A percentile compares a stretch with the other conserved stretches of the same genome.
Conservation (phyloP, 2,888 invertebrate species). For the Nomada lathburiana region DNA sequence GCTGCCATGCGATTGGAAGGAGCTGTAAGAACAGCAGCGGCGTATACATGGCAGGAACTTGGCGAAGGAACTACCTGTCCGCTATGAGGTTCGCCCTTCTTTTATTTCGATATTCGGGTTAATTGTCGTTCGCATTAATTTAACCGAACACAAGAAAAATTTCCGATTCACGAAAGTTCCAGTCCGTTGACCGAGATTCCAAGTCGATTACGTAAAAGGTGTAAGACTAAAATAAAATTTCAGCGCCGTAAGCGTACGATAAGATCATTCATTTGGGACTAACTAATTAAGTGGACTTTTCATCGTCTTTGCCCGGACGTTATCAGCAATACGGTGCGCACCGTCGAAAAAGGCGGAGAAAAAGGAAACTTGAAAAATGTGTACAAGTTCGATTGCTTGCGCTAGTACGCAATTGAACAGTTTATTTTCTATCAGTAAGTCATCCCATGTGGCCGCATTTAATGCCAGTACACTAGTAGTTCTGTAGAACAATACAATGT, state of each 20-base stretch:
- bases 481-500: not conserved
- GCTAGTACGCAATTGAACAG: not conserved
- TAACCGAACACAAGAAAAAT: slow-evolving; percentile 54
- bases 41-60: slow-evolving; percentile 53
- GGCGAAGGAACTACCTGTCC: slow-evolving; percentile 51
- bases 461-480: not conserved
- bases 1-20: slow-evolving; percentile 31
- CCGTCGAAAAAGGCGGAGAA: not conserved
- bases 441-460: not conserved
- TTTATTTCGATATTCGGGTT: slow-evolving; percentile 67
- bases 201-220: slow-evolving; percentile 49
- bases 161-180: slow-evolving; percentile 50
- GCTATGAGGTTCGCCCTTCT: slow-evolving; percentile 47
- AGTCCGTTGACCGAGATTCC: slow-evolving; percentile 56
- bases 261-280: slow-evolving; percentile 13
- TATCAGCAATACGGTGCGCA: too few species aligned
- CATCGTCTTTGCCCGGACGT: not conserved
- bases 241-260: slow-evolving; percentile 36
- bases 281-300: slow-evolving; percentile 19
- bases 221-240: slow-evolving; percentile 44
- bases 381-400: not conserved
- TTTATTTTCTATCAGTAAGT: not conserved
- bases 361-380: not conserved
- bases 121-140: slow-evolving; percentile 65
- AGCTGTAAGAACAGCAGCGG: slow-evolving; percentile 43